Evolutionary conservation across 1,140 invertebrate species (phyloP).

Genomic region (Bombus polaris): DNA sequence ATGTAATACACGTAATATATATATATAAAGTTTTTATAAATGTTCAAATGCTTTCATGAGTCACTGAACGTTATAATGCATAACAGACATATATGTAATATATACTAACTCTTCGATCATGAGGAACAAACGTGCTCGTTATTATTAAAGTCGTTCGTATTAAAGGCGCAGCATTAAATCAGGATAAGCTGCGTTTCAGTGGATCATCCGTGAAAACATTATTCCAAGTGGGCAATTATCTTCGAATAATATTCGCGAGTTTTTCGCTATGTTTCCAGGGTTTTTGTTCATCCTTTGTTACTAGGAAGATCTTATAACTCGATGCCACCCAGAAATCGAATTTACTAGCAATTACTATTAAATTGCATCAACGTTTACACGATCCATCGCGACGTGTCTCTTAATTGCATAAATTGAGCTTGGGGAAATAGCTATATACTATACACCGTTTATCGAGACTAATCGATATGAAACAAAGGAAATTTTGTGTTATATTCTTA

Average conservation of each 20-base stretch:
- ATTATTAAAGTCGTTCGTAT: constrained; percentile 9
- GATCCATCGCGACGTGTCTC: neutral
- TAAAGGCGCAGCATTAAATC: neutral
- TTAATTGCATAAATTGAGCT: neutral
- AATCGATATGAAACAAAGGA: too few species aligned
- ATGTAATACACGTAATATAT: neutral
- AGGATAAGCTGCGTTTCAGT: neutral
- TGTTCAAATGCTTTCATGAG: neutral
- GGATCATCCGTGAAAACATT: constrained; percentile 2
- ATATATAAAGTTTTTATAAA: too few species aligned
- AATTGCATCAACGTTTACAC: constrained; percentile 7
- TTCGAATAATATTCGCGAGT: constrained; percentile 9
- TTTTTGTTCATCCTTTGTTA: neutral
- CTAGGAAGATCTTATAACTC: neutral
- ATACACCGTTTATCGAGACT: neutral
- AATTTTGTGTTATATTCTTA: neutral
- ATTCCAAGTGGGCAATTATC: constrained; percentile 19
- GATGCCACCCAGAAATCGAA: constrained; percentile 38
- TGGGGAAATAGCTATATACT: neutral
- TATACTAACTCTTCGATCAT: neutral
- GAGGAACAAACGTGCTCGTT: constrained; percentile 26
- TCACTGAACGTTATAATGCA: neutral
- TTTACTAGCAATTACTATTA: constrained; percentile 4
- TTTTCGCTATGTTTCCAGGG: neutral
- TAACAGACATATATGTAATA: too few species aligned